phyloP scores from a whole-genome alignment of 1,140 invertebrate species.

The Drosophila tristis region DNA sequence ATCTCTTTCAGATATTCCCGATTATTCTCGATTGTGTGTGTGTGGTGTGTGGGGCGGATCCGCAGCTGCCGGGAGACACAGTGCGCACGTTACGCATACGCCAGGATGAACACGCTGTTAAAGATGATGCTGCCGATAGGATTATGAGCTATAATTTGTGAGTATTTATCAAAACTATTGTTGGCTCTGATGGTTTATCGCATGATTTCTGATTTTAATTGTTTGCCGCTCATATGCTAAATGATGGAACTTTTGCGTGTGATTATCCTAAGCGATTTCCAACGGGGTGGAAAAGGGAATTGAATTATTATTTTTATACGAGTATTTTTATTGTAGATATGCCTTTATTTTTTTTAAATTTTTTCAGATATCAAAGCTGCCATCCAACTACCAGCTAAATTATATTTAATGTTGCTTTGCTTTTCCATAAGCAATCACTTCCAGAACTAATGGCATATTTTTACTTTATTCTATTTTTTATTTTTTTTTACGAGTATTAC shows the following conservation, averaged over 20 bases:
- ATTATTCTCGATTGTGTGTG: conserved; percentile 8
- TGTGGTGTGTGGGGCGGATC: conserved; percentile 17
- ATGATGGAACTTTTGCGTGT: neutral
- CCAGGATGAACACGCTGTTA: conserved; percentile 35
- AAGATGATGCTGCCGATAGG: conserved; percentile 19
- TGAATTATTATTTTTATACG: too few relatives aligned
- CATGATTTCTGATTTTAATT: conserved; percentile 15
- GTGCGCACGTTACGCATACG: conserved; percentile 54
- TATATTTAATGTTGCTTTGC: too few relatives aligned
- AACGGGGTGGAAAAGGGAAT: too few relatives aligned
- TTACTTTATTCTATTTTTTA: too few relatives aligned
- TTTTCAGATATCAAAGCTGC: too few relatives aligned
- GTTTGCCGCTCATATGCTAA: neutral
- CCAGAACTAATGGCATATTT: too few relatives aligned
- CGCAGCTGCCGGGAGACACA: conserved; percentile 44
- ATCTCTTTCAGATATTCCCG: conserved; percentile 46
- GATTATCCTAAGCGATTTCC: neutral
- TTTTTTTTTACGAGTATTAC: too few relatives aligned
- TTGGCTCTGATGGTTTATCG: conserved; percentile 9
- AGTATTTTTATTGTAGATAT: too few relatives aligned
- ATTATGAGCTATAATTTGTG: conserved; percentile 33
- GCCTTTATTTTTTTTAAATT: too few relatives aligned
- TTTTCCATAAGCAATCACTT: too few relatives aligned
- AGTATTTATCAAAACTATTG: conserved; percentile 25
- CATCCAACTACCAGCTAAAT: neutral